These are phyloP conservation scores for Linnaemya vulpina DNA, from an alignment of 2,888 invertebrate species.

Conservation along the genomic window DNA sequence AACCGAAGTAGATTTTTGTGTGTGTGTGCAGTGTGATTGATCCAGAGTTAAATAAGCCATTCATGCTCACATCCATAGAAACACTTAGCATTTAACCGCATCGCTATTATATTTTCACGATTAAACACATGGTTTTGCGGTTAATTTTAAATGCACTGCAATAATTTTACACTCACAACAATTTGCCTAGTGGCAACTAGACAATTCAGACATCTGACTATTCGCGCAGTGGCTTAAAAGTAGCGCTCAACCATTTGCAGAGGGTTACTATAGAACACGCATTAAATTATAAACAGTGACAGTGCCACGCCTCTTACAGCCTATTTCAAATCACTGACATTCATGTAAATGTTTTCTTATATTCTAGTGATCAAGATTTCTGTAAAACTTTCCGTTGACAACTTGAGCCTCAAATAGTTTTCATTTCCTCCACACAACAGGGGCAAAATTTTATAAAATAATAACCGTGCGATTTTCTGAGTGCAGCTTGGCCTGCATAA, in stretches of 20 bases:
- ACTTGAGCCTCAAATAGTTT: too few relatives aligned
- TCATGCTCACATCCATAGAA: conserved; percentile 3
- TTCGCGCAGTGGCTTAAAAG: too few relatives aligned
- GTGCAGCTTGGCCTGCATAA: neutral
- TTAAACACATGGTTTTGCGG: conserved; percentile 58
- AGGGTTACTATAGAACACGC: too few relatives aligned
- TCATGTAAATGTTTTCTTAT: too few relatives aligned
- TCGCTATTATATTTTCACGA: conserved; percentile 32
- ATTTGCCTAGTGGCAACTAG: too few relatives aligned
- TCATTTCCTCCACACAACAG: too few relatives aligned
- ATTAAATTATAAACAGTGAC: too few relatives aligned
- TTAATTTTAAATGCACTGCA: conserved; percentile 37
- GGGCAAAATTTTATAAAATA: neutral
- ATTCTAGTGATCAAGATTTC: neutral
- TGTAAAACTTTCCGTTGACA: neutral
- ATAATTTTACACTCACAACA: conserved; percentile 21
- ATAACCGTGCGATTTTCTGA: neutral
- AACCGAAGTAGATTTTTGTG: neutral
- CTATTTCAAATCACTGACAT: too few relatives aligned
- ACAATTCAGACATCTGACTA: too few relatives aligned
- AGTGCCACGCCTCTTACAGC: too few relatives aligned
- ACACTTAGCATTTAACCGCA: conserved; percentile 20
- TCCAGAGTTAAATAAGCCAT: conserved; percentile 30
- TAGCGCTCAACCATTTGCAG: too few relatives aligned
- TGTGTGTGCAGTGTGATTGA: neutral